Evolutionary conservation across 2,888 invertebrate species (phyloP).

Genomic region (Mesodorylaimus sp.): DNA sequence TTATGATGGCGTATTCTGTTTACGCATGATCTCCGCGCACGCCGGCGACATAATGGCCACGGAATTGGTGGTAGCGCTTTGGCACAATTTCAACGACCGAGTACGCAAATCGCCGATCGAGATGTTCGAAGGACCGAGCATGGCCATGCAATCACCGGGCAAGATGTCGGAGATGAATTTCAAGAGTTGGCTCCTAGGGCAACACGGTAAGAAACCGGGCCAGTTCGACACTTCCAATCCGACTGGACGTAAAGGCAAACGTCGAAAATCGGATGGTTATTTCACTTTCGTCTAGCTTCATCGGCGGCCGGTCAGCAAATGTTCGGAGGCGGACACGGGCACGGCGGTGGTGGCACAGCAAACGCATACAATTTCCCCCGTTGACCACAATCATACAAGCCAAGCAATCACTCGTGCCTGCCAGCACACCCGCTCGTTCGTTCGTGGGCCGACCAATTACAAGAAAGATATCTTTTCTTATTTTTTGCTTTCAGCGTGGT

Average conservation of each 20-base stretch:
- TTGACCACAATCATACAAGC: too few relatives aligned
- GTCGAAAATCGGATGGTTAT: slow-evolving; percentile 29
- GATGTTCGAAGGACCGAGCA: slow-evolving; percentile 29
- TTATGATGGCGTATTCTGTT: slow-evolving; percentile 29
- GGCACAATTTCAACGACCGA: slow-evolving; percentile 30
- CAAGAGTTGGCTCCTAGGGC: slow-evolving; percentile 23
- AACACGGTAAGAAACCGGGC: slow-evolving; percentile 21
- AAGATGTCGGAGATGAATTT: slow-evolving; percentile 28
- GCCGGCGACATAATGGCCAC: slow-evolving; percentile 31
- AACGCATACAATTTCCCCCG: too few relatives aligned
- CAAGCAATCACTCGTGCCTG: too few relatives aligned
- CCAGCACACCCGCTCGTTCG: too few relatives aligned
- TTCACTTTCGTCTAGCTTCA: slow-evolving; percentile 27
- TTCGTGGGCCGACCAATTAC: too few relatives aligned
- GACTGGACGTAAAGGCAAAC: slow-evolving; percentile 24
- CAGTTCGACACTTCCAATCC: slow-evolving; percentile 26
- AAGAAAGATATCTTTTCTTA: too few relatives aligned
- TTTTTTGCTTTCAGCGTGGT: too few relatives aligned
- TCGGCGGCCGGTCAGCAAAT: too few relatives aligned
- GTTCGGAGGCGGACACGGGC: too few relatives aligned
- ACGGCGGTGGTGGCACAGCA: too few relatives aligned
- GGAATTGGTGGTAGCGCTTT: slow-evolving; percentile 27
- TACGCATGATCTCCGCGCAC: slow-evolving; percentile 30
- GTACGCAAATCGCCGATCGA: slow-evolving; percentile 26
- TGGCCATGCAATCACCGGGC: slow-evolving; percentile 20